Evolutionary conservation across 2,797 vertebrate genomes (phyloP).

Genomic region (Eidolon dupreanum): DNA sequence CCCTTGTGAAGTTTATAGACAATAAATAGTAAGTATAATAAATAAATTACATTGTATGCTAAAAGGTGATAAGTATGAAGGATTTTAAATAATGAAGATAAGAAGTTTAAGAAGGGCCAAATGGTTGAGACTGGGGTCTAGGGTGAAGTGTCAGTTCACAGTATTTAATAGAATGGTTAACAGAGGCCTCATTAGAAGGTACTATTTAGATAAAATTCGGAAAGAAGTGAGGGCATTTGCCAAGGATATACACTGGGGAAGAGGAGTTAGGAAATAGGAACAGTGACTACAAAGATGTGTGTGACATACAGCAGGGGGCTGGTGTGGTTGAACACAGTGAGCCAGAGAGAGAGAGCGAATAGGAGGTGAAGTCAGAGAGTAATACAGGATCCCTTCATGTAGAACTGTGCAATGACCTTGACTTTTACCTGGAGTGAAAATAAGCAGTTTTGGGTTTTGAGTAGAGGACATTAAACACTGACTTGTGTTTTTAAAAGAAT

Average conservation of each 20-base stretch:
- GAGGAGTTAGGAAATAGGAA: background rate
- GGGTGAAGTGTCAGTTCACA: background rate
- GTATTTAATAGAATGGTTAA: background rate
- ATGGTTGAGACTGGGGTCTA: background rate
- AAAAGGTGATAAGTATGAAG: background rate
- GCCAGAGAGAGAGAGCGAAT: background rate
- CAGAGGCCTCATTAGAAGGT: background rate
- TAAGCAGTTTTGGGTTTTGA: background rate
- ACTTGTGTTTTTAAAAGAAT: background rate
- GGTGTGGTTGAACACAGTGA: background rate
- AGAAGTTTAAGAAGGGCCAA: background rate
- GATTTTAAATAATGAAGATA: background rate
- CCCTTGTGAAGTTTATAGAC: background rate
- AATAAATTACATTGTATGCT: background rate
- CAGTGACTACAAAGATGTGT: background rate
- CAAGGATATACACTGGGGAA: background rate
- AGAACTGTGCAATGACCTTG: background rate
- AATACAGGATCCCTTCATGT: background rate
- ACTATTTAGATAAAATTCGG: background rate
- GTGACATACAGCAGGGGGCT: background rate
- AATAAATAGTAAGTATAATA: background rate
- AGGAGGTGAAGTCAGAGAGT: background rate
- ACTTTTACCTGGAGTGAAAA: background rate
- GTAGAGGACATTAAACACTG: background rate
- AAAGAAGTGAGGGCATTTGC: background rate